Evolutionary conservation across 2,888 invertebrate species (phyloP), one percentile per base, ranked within the genome.

Genomic region (Pilophorus perplexus): DNA sequence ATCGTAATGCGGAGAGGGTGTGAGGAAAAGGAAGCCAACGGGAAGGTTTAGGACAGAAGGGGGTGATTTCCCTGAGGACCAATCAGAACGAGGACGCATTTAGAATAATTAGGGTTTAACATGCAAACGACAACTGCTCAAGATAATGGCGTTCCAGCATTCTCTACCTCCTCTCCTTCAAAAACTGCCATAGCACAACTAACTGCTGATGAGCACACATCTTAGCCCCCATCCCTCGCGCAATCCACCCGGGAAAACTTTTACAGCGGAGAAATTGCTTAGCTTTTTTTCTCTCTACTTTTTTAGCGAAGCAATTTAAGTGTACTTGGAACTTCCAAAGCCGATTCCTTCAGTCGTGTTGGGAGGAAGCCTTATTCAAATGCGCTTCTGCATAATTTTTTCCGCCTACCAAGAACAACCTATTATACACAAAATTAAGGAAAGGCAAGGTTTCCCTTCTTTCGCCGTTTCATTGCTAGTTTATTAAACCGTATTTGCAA

Each of bases 161-260:
- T 10, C 44, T 2, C 22, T 18, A 6, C 40, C 42, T 10, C 22
- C 40, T 18, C 44, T 44, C 20, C 44, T 20, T 18, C 3, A 4
- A 52, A 52, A 52, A 52, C 57, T 50, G 64, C 64, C 52, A 40
- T 40, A 62, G 27, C 25, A 64, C 64, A 64, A 66, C 66, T 66
- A 66, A 66, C 66, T 66, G 66, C 66, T 66, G 66, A 66, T 66
- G 66, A 55, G 66, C 66, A 66, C 55, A 66, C 54, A 46, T 66
- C 52, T 52, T 50, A 40, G 16, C 52, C 40, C 40, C 28, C 16
- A 4, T 27, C 20, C 46, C 40, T 48, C 46, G 44, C 38, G 27
- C 48, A 33, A 46, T 62, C 37, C 46, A 28, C 62, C 27, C 46
- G 48, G 33, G 14, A 44, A 33, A 62, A 62, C 62, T 64, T 52